Conservation (phyloP, 37 sponge, comb jelly and placozoan species). For the Bolinopsis microptera region DNA sequence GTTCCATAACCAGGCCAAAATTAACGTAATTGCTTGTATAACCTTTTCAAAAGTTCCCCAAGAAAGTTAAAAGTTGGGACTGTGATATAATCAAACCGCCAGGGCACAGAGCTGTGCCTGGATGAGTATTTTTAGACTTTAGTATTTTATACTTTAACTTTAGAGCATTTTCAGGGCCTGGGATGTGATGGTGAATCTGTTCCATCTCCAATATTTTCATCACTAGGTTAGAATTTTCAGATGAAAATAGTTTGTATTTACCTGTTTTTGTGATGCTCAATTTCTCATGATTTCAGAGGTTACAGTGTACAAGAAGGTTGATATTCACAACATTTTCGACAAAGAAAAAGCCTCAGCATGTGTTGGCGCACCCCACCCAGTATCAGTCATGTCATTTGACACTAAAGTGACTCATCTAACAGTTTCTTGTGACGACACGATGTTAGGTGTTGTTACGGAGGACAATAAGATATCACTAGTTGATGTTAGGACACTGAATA, state of each 20-base stretch:
- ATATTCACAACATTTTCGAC: not conserved
- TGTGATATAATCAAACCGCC: no score
- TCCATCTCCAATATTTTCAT: no score
- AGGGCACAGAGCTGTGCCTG: no score
- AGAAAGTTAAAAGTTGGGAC: no score
- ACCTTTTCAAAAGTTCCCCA: no score
- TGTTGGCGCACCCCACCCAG: not conserved
- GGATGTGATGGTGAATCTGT: no score
- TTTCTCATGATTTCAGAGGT: conserved; percentile 20
- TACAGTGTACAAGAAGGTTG: conserved; percentile 18
- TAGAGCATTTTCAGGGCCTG: no score
- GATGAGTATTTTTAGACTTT: no score
- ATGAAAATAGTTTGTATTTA: not conserved
- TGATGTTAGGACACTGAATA: conserved; percentile 41
- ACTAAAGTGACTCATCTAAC: not conserved
- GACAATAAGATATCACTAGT: conserved; percentile 10
- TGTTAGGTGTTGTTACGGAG: not conserved
- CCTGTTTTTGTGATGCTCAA: no score
- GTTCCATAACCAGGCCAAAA: no score
- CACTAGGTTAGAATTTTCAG: not conserved
- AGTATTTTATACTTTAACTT: no score
- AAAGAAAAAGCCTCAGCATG: conserved; percentile 2
- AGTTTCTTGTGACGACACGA: not conserved
- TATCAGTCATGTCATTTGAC: not conserved
- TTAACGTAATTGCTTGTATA: no score